Conservation (phyloP, 2,113 vertebrate genomes). For the Trinectes maculatus region DNA sequence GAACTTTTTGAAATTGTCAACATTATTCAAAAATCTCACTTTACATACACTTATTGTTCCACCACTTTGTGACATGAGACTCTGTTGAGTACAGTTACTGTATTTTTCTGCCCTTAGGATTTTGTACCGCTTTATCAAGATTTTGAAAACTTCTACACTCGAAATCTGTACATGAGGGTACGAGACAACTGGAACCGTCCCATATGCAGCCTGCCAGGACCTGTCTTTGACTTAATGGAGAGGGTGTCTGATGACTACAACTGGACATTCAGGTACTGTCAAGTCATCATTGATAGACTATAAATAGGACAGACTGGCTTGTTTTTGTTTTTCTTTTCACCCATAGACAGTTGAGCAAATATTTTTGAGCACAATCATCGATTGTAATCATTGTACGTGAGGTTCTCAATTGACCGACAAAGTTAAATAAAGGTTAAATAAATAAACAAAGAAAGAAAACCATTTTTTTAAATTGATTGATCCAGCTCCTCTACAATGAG, state of each 20-base stretch:
- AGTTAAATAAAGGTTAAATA: too few species aligned
- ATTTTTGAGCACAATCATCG: slow-evolving; percentile 6
- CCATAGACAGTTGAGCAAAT: not conserved
- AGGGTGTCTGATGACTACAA: slow-evolving; percentile 93
- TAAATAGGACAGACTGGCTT: not conserved
- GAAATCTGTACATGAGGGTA: slow-evolving; percentile 94
- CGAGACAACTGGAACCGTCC: slow-evolving; percentile 95
- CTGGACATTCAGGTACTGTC: slow-evolving; percentile 92
- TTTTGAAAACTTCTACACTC: slow-evolving; percentile 94
- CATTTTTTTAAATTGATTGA: not conserved
- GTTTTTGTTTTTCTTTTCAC: not conserved
- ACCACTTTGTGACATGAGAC: not conserved
- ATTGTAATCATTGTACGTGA: too few species aligned
- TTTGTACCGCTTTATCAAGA: slow-evolving; percentile 97
- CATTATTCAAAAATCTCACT: too few species aligned
- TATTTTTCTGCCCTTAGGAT: slow-evolving; percentile 76
- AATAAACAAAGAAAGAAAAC: too few species aligned
- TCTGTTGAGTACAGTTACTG: too few species aligned
- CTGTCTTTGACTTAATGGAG: slow-evolving; percentile 91
- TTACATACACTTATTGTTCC: not conserved
- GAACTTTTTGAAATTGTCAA: too few species aligned
- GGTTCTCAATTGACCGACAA: too few species aligned
- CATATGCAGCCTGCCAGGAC: slow-evolving; percentile 90
- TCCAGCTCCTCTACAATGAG: not conserved
- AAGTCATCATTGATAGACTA: not conserved